These are phyloP conservation scores for Lepidurus arcticus DNA, from an alignment of 1,140 invertebrate genomes.

Conservation along the genomic window DNA sequence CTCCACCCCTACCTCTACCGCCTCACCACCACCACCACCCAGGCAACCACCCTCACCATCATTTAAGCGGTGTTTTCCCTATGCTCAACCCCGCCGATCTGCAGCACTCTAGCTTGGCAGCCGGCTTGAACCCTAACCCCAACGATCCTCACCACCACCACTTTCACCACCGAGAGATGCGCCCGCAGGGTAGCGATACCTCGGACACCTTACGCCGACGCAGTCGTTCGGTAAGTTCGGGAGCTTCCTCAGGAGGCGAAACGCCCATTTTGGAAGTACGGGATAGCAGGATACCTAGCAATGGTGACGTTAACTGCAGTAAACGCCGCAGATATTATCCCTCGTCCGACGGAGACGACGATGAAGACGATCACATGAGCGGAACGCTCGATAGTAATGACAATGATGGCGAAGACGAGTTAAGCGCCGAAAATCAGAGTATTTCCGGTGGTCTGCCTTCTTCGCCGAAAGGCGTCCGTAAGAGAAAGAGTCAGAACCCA, in stretches of 20 bases:
- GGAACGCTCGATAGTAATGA: constrained; percentile 63
- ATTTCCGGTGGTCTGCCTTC: constrained; percentile 48
- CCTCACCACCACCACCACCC: constrained; percentile 16
- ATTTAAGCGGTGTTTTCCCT: constrained; percentile 18
- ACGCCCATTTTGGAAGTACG: constrained; percentile 41
- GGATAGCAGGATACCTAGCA: constrained; percentile 42
- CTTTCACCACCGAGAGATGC: constrained; percentile 31
- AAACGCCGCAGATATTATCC: constrained; percentile 27
- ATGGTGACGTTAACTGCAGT: constrained; percentile 48
- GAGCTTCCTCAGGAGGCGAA: constrained; percentile 41
- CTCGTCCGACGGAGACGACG: constrained; percentile 47
- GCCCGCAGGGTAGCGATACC: constrained; percentile 33
- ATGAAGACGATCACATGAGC: constrained; percentile 51
- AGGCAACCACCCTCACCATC: not conserved
- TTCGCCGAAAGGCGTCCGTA: constrained; percentile 49
- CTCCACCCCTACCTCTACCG: constrained; percentile 25
- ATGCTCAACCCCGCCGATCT: constrained; percentile 22
- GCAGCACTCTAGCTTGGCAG: constrained; percentile 21
- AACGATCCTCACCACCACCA: constrained; percentile 33
- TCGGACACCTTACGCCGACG: constrained; percentile 42
- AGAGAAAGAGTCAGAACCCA: constrained; percentile 87
- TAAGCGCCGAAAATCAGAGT: constrained; percentile 51
- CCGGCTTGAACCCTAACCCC: not conserved
- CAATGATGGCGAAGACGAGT: constrained; percentile 51
- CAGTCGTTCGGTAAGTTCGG: constrained; percentile 42